Conservation (phyloP, 2,888 invertebrate genomes). For the Falcaria lacertinaria region DNA sequence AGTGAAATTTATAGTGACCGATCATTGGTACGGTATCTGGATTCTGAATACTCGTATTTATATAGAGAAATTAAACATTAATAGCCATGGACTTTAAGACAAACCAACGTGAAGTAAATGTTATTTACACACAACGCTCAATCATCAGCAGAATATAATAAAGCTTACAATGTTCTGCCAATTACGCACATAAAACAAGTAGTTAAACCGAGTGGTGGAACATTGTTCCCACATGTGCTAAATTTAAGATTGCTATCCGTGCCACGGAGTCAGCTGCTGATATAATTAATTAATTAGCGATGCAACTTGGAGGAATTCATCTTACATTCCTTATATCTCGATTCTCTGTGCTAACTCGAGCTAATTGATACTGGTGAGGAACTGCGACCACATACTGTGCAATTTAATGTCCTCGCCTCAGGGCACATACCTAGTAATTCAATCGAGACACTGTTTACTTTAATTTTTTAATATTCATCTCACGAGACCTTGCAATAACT, state of each 20-base stretch:
- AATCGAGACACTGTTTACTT: slow-evolving; percentile 27
- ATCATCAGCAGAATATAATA: neutral
- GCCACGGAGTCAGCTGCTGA: slow-evolving; percentile 60
- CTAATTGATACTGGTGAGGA: slow-evolving; percentile 64
- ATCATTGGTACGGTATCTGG: too few species aligned
- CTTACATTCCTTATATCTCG: slow-evolving; percentile 36
- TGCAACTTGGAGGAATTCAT: slow-evolving; percentile 35
- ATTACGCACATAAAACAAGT: slow-evolving; percentile 27
- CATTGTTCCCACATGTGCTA: slow-evolving; percentile 42
- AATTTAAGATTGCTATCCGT: slow-evolving; percentile 57
- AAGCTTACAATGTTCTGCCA: slow-evolving; percentile 1
- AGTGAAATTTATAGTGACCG: too few species aligned
- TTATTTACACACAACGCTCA: neutral
- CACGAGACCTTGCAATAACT: slow-evolving; percentile 14
- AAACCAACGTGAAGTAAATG: neutral
- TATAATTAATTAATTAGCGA: slow-evolving; percentile 65
- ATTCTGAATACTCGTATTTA: too few species aligned
- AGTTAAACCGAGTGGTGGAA: slow-evolving; percentile 29
- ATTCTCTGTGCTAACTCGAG: slow-evolving; percentile 24
- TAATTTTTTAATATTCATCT: slow-evolving; percentile 22
- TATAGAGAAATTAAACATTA: neutral
- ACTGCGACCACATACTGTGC: slow-evolving; percentile 56
- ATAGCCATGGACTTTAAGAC: neutral
- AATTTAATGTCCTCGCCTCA: slow-evolving; percentile 45
- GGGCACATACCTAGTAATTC: slow-evolving; percentile 29